Evolutionary conservation across 2,888 invertebrate species (phyloP).

Genomic region (Ctenicera cuprea): DNA sequence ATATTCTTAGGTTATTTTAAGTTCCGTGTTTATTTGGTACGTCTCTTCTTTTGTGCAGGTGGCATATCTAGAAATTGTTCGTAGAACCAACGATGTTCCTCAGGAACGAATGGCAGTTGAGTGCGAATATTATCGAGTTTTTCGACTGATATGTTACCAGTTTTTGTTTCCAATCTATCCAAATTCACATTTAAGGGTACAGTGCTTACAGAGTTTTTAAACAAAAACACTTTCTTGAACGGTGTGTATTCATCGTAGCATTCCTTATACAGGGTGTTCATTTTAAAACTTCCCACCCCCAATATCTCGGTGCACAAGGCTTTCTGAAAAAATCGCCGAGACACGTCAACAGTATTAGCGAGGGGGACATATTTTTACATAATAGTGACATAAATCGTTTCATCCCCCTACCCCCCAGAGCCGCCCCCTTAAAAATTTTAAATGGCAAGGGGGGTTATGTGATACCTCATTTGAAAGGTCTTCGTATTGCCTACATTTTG

Average conservation of each 20-base stretch:
- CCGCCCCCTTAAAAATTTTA: too few relatives aligned
- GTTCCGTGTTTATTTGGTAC: neutral
- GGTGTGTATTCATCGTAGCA: neutral
- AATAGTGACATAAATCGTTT: too few relatives aligned
- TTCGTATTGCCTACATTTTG: too few relatives aligned
- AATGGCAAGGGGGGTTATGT: too few relatives aligned
- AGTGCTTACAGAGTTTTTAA: neutral
- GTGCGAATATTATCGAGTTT: neutral
- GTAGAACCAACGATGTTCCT: neutral
- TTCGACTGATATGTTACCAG: neutral
- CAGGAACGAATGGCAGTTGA: slow-evolving; percentile 3
- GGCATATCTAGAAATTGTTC: neutral
- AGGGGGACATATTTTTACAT: too few relatives aligned
- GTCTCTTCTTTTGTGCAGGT: neutral
- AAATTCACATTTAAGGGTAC: neutral
- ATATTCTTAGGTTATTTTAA: neutral
- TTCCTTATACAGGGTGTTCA: too few relatives aligned
- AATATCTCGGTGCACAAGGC: too few relatives aligned
- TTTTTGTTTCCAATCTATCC: slow-evolving; percentile 2
- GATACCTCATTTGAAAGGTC: too few relatives aligned
- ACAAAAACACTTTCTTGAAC: neutral
- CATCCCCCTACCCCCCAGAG: too few relatives aligned
- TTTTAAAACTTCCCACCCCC: too few relatives aligned
- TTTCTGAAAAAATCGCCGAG: too few relatives aligned
- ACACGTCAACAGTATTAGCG: too few relatives aligned